A percentile compares a stretch with the other conserved stretches of the same genome.
phyloP scores from a whole-genome alignment of 2,888 invertebrate genomes.

The Bhutanitis thaidina region DNA sequence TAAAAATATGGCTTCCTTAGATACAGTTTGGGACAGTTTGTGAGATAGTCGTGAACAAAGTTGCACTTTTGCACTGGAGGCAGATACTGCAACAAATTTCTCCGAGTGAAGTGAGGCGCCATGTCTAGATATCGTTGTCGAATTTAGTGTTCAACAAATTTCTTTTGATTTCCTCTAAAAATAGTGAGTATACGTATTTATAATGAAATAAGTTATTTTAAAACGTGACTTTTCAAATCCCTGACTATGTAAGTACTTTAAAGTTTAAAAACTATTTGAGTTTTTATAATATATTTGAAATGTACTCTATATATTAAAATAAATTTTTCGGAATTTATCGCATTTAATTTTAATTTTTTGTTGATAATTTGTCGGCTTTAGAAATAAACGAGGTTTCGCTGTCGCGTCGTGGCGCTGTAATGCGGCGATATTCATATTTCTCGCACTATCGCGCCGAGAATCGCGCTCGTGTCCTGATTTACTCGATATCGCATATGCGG shows the following conservation, averaged over 20 bases:
- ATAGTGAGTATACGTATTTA: too few relatives aligned
- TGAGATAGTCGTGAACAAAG: slow-evolving; percentile 56
- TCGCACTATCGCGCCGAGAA: slow-evolving; percentile 56
- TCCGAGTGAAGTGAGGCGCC: slow-evolving; percentile 5
- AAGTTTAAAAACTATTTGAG: too few relatives aligned
- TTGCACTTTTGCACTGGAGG: slow-evolving; percentile 42
- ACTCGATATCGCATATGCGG: slow-evolving; percentile 56
- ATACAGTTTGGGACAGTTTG: slow-evolving; percentile 46
- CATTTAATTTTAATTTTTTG: too few relatives aligned
- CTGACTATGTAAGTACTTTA: too few relatives aligned
- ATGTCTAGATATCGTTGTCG: slow-evolving; percentile 4
- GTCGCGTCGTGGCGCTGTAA: slow-evolving; percentile 40
- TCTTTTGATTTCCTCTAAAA: too few relatives aligned
- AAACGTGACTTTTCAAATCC: too few relatives aligned
- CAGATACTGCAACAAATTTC: slow-evolving; percentile 53
- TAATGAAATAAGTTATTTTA: too few relatives aligned
- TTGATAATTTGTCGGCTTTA: too few relatives aligned
- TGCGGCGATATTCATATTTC: slow-evolving; percentile 68
- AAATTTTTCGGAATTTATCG: too few relatives aligned
- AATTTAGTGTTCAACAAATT: too few relatives aligned
- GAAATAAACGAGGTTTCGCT: slow-evolving; percentile 23
- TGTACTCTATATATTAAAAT: too few relatives aligned
- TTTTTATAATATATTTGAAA: too few relatives aligned
- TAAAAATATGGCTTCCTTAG: slow-evolving; percentile 55
- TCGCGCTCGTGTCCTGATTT: slow-evolving; percentile 63